Evolutionary conservation across 2,113 vertebrate species (phyloP), one percentile per base, ranked within the genome.

Genomic region (Scomber colias): DNA sequence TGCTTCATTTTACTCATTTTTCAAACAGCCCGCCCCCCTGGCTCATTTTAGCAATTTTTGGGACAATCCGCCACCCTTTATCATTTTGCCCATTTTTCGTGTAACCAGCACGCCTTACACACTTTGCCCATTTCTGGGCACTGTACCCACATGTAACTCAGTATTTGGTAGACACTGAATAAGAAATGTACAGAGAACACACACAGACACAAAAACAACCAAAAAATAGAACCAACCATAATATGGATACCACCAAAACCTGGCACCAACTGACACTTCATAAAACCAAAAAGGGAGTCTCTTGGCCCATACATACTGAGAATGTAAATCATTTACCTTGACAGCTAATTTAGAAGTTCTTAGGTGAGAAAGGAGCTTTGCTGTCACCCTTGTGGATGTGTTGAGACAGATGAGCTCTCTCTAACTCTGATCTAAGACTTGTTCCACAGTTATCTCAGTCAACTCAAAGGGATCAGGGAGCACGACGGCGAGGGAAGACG

Each of bases 381-480:
- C 57, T 31, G 61, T 65, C 5, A 10, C 54, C 44, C 21, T 19
- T 0, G 16, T 69, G 45, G 21, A 64, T 16, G 44, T 40, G 24
- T 24, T 12, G 45, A 51, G 60, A 77, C 73, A 78, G 53, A 63
- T 10, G 30, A 45, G 59, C 4, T 72, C 57, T 19, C 51, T 75
- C 35, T 7, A 56, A 21, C 11, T 75, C 76, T 59, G 55, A 76
- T 77, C 35, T 24, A 27, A 79, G 73, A 13, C 72, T 21, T 21
- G 65, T 71, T 84, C 16, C 27, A 57, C 62, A 66, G 6, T 65
- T 75, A 64, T 75, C 62, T 49, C 57, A 50, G 57, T 72, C 64
- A 59, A 76, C 57, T 76, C 72, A 66, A 56, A 71, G 64, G 48
- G 49, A 50, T 80, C 30, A 11, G 35, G 27, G 49, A 81, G 75